These are phyloP conservation scores for Sturmia bella DNA, from an alignment of 2,888 invertebrate species.

Conservation along the genomic window DNA sequence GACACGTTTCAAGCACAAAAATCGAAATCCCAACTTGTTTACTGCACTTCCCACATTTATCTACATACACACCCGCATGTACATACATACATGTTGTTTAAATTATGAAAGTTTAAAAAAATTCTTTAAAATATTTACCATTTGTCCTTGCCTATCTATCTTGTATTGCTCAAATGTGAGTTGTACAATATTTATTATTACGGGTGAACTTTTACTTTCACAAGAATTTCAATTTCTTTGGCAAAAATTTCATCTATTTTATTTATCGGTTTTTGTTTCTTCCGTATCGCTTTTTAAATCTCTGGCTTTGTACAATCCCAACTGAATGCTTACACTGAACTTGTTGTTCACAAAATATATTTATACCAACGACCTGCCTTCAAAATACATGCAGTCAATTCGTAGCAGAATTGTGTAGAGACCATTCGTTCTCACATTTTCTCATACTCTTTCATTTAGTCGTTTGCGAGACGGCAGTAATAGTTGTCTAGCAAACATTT, in stretches of 20 bases:
- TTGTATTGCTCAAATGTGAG: background rate
- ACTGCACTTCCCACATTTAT: too few relatives aligned
- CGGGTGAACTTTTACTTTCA: background rate
- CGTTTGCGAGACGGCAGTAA: too few relatives aligned
- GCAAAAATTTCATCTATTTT: conserved; percentile 29
- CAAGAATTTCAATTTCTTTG: conserved; percentile 1
- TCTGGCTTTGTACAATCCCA: conserved; percentile 34
- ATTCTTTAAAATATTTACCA: conserved; percentile 24
- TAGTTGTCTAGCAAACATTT: too few relatives aligned
- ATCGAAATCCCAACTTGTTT: too few relatives aligned
- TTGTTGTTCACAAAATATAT: conserved; percentile 42
- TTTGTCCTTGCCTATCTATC: conserved; percentile 1
- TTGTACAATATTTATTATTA: background rate
- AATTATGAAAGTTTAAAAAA: background rate
- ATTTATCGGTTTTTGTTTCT: conserved; percentile 7
- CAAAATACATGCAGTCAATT: conserved; percentile 7
- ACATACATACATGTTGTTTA: too few relatives aligned
- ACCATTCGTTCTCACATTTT: too few relatives aligned
- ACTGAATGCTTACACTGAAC: conserved; percentile 56
- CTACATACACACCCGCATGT: too few relatives aligned
- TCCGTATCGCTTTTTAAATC: conserved; percentile 58
- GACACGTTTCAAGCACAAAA: conserved; percentile 6
- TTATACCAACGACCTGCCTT: conserved; percentile 33
- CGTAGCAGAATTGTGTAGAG: too few relatives aligned
- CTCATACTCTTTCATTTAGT: conserved; percentile 32